Conservation (phyloP, 2,888 invertebrate genomes). For the Punctoribates punctum region DNA sequence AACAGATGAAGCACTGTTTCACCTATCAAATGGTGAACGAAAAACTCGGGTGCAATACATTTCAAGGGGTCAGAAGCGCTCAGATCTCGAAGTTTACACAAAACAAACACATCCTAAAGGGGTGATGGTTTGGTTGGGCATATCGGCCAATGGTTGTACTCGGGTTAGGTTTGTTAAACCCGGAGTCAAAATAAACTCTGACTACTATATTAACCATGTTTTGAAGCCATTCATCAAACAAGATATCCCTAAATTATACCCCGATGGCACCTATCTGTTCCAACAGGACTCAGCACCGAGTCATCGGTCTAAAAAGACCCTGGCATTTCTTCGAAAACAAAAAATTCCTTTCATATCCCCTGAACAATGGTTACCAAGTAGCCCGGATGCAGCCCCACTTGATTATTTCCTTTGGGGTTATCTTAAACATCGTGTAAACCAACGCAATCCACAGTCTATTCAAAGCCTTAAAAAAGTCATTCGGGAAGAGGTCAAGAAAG, state of each 20-base stretch:
- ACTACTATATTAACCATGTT: conserved; percentile 38
- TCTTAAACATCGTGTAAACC: conserved; percentile 20
- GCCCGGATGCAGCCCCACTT: conserved; percentile 33
- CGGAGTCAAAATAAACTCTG: conserved; percentile 17
- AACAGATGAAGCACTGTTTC: conserved; percentile 31
- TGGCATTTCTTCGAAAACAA: conserved; percentile 13
- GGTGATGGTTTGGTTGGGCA: conserved; percentile 26
- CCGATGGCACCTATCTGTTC: conserved; percentile 19
- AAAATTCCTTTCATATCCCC: conserved; percentile 35
- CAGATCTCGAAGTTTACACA: background rate
- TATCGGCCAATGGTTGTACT: conserved; percentile 9
- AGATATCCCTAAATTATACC: conserved; percentile 19
- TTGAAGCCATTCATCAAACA: conserved; percentile 31
- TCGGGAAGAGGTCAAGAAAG: conserved; percentile 20
- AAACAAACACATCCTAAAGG: background rate
- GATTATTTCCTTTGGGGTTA: conserved; percentile 41
- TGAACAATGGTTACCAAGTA: conserved; percentile 21
- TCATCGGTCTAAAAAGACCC: conserved; percentile 35
- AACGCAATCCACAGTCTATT: background rate
- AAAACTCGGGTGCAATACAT: conserved; percentile 34
- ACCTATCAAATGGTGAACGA: background rate
- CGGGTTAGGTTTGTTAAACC: conserved; percentile 34
- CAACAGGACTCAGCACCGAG: conserved; percentile 41
- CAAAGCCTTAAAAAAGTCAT: conserved; percentile 28
- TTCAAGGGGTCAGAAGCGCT: background rate